A percentile compares a stretch with the other conserved stretches of the same genome.
Evolutionary conservation across 2,797 vertebrate species (phyloP).

Genomic region (Philypnodon macrostomus): DNA sequence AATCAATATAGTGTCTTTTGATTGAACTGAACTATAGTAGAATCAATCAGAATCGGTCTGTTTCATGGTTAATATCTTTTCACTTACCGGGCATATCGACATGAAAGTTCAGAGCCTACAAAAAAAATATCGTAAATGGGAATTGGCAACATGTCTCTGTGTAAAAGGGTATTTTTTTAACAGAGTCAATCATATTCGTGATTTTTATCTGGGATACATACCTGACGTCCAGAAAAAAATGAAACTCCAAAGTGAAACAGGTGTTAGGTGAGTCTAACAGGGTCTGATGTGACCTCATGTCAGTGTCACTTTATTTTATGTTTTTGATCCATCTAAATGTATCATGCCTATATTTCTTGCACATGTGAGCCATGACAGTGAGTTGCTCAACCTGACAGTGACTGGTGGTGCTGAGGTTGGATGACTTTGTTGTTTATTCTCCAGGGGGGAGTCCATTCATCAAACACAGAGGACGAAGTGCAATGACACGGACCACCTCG

Average conservation of each 20-base stretch:
- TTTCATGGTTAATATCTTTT: too few species aligned
- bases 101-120: too few species aligned
- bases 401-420: constrained; percentile 49
- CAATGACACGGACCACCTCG: constrained; percentile 48
- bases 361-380: constrained; percentile 33
- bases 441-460: constrained; percentile 61
- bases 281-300: not conserved
- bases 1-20: not conserved
- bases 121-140: too few species aligned
- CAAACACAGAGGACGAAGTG: constrained; percentile 51
- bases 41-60: too few species aligned
- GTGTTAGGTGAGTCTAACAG: not conserved
- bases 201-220: too few species aligned
- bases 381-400: constrained; percentile 46
- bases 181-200: too few species aligned
- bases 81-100: too few species aligned
- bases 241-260: not conserved
- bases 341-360: constrained; percentile 35
- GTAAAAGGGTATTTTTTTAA: too few species aligned
- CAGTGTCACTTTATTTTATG: constrained; percentile 9
- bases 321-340: constrained; percentile 31
- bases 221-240: not conserved
- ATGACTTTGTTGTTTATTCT: constrained; percentile 66
- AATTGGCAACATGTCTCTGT: too few species aligned
- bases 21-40: too few species aligned